Base-by-base conservation (phyloP, 2,797 vertebrate genomes). In the Dendrocincla fuliginosa region DNA sequence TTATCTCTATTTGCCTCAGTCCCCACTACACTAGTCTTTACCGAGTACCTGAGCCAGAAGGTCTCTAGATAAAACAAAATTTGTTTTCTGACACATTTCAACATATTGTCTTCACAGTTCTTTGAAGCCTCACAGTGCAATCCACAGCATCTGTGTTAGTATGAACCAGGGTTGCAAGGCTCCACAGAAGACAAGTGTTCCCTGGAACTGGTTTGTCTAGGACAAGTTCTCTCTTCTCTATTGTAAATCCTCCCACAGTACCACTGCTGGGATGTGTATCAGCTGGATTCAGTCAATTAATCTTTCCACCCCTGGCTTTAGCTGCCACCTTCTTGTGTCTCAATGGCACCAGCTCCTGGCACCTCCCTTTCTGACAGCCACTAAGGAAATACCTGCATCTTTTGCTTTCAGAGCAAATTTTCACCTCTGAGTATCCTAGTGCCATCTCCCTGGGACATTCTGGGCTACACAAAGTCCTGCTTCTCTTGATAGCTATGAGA, bases 381-480 rank as follows among this genome's bases (percentile, higher is more conserved):
- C 39, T 12, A 85, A 53, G 24, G 47, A 53, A 76, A 86, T 32
- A 59, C 1, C 3, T 39, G 4, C 5, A 61, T 16, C 32, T 63
- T 76, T 47, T 67, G 41, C 53, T 84, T 64, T 70, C 53, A 75
- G 37, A 77, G 44, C 32, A 56, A 37, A 24, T 22, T 63, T 81
- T 83, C 39, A 85, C 16, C 27, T 28, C 63, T 24, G 30, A 53
- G 14, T 37, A 39, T 46, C 59, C 24, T 28, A 23, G 5, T 67
- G 32, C 17, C 13, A 81, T 3, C 41, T 57, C 8, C 12, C 7
- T 32, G 57, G 32, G 50, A 77, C 27, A 14, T 2, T 9, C 0
- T 25, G 16, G 25, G 42, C 50, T 37, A 77, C 42, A 47, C 3
- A 5, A 53, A 73, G 28, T 46, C 33, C 37, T 55, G 13, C 41